Base-by-base conservation (phyloP, 2,113 vertebrate genomes). In the Dissostichus mawsoni region DNA sequence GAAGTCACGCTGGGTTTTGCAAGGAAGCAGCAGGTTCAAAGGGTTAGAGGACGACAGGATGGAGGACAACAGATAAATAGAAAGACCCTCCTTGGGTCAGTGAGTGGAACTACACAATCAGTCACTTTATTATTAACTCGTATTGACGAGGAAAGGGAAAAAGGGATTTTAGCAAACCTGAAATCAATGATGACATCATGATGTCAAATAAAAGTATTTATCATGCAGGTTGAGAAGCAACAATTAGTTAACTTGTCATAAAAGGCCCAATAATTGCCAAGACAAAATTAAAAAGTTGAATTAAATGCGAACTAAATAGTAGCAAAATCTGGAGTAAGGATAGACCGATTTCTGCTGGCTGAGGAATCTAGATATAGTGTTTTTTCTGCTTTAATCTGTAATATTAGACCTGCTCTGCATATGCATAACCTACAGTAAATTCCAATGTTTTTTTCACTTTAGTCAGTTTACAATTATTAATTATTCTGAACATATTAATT, bases 271-370 rank as follows among this genome's bases (percentile, higher is more conserved):
- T 70, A 89, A 79, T 48, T 70, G 58, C 77, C 47, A 79, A 53
- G 83, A 76, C 20, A 69, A 61, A 85, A 91, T 63, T 47, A 8
- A 83, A 41, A 87, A 67, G 74, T 5, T 69, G 83, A 73, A 41
- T 47, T 11, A 20, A 20, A 85, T 76, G 70, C 70, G 74, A n/a
- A 51, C 81, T 80, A 75, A 36, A 81, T 61, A 45, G 36, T 78
- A 52, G 36, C 51, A 80, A 71, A 69, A 67, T 57, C 53, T 58
- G 9, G 45, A 79, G 87, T 91, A 94, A 92, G 93, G 92, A 92
- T 92, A 94, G 94, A 95, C 93, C 90, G 93, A 95, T 91, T 71
- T 69, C 56, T 72, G 88, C 88, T 89, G 89, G 75, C 25, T 70
- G 11, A 58, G 45, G 44, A 57, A 25, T 48, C 11, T 48, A 29